phyloP scores from a whole-genome alignment of 1,140 invertebrate species.

The Ylistrum balloti region DNA sequence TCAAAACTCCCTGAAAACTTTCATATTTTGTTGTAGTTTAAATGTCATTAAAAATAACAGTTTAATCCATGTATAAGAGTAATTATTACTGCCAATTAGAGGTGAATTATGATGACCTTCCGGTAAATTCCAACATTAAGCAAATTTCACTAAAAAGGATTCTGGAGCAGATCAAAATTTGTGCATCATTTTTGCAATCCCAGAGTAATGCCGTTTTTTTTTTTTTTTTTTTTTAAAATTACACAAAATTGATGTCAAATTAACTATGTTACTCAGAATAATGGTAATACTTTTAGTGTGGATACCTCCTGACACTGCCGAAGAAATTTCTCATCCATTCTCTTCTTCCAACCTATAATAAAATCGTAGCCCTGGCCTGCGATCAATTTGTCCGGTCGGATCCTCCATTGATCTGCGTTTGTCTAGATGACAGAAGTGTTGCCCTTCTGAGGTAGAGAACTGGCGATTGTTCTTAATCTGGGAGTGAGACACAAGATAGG shows the following conservation, averaged over 20 bases:
- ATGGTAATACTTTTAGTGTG: neutral
- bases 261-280: neutral
- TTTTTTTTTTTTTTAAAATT: neutral
- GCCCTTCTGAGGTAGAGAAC: neutral
- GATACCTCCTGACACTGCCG: neutral
- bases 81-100: too few species aligned
- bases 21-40: too few species aligned
- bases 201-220: neutral
- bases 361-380: neutral
- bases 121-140: too few species aligned
- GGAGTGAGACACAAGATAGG: neutral
- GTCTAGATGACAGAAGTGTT: neutral
- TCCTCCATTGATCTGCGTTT: conserved; percentile 25
- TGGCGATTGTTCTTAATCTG: conserved; percentile 30
- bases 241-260: neutral
- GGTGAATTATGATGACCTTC: too few species aligned
- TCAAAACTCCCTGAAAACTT: too few species aligned
- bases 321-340: conserved; percentile 7
- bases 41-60: too few species aligned
- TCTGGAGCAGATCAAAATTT: neutral
- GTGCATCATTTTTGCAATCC: neutral
- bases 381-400: conserved; percentile 12
- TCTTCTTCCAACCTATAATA: neutral
- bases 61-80: too few species aligned
- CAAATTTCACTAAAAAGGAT: neutral